Conservation (phyloP, 2,888 invertebrate genomes). For the Geophilus truncorum region DNA sequence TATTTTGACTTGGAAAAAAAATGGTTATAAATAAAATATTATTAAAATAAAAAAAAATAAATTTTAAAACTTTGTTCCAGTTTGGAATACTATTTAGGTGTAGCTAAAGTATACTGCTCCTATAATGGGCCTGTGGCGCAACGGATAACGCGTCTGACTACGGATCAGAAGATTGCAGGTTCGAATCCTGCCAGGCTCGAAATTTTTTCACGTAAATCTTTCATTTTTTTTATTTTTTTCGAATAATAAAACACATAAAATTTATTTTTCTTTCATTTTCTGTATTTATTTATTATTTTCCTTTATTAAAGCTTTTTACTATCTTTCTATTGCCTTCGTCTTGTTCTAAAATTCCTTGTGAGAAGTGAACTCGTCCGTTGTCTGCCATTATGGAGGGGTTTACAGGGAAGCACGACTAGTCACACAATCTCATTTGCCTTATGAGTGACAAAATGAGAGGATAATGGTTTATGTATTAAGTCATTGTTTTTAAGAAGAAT, state of each 20-base stretch:
- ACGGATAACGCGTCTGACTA: slow-evolving; percentile 26
- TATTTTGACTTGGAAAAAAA: background rate
- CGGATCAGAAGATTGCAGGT: background rate
- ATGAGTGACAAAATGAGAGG: background rate
- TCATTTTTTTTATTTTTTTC: background rate
- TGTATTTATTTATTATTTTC: too few species aligned
- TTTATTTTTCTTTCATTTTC: too few species aligned
- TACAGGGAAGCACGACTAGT: background rate
- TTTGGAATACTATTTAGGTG: too few species aligned
- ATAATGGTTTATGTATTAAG: background rate
- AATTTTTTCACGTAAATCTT: background rate
- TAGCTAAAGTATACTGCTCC: too few species aligned
- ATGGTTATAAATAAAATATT: background rate
- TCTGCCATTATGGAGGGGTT: slow-evolving; percentile 6
- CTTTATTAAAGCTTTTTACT: background rate
- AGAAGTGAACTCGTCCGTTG: background rate
- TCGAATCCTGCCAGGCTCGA: slow-evolving; percentile 15
- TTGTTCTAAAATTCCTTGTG: background rate
- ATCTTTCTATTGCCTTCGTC: background rate
- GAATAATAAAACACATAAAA: background rate
- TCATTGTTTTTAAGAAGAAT: background rate
- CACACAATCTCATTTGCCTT: background rate
- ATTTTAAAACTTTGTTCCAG: too few species aligned
- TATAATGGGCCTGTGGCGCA: background rate
- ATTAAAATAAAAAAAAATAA: background rate